Conservation (phyloP, 2,113 vertebrate species). For the Mastomys coucha region DNA sequence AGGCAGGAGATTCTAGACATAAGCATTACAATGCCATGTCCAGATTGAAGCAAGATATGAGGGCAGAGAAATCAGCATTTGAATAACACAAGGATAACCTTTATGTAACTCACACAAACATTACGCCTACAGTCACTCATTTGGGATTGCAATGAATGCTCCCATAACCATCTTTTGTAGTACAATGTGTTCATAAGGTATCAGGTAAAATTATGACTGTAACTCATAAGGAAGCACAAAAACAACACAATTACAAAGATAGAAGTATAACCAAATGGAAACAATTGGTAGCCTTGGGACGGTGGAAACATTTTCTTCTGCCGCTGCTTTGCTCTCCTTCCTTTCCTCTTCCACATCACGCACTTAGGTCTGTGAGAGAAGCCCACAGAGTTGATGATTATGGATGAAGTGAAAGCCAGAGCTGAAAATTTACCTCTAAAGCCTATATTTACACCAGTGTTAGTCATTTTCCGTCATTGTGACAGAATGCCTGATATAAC, state of each 20-base stretch:
- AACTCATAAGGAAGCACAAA: not conserved
- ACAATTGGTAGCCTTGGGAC: not conserved
- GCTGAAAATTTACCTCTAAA: not conserved
- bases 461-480: not conserved
- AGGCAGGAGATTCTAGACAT: too few species aligned
- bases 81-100: too few species aligned
- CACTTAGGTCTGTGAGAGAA: not conserved
- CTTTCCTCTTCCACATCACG: not conserved
- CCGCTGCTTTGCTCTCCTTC: not conserved
- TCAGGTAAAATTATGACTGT: not conserved
- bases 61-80: too few species aligned
- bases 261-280: conserved; percentile 4
- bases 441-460: not conserved
- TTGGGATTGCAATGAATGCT: not conserved
- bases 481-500: too few species aligned
- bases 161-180: not conserved
- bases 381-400: not conserved
- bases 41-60: too few species aligned
- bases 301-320: not conserved
- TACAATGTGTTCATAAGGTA: not conserved
- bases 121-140: not conserved
- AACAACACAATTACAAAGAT: not conserved
- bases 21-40: too few species aligned
- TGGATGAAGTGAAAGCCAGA: not conserved
- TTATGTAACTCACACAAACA: too few species aligned